These are phyloP conservation scores for Andrena dorsata DNA, from an alignment of 2,888 invertebrate species.

Conservation along the genomic window DNA sequence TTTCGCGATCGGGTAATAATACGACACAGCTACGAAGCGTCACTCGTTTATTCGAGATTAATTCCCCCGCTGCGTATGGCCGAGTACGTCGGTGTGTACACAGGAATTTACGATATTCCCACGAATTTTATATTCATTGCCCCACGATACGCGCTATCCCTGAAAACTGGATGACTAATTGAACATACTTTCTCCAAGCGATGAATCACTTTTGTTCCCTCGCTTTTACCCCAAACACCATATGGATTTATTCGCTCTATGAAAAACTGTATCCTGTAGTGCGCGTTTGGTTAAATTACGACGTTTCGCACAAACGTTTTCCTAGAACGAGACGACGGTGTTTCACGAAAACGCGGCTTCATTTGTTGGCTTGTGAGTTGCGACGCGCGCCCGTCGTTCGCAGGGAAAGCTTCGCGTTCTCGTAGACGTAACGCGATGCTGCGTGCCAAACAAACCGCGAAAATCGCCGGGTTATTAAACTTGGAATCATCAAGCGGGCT, in stretches of 20 bases:
- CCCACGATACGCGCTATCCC: background rate
- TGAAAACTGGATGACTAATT: background rate
- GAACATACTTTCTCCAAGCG: background rate
- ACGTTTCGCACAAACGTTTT: background rate
- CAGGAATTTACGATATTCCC: slow-evolving; percentile 8
- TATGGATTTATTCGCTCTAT: slow-evolving; percentile 16
- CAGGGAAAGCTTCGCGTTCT: slow-evolving; percentile 39
- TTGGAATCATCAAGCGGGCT: slow-evolving; percentile 55
- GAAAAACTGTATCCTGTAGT: background rate
- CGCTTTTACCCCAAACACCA: background rate
- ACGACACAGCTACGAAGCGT: background rate
- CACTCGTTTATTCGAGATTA: slow-evolving; percentile 23
- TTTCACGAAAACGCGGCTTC: background rate
- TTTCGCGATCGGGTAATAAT: slow-evolving; percentile 3
- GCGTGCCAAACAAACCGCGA: slow-evolving; percentile 58
- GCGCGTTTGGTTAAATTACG: background rate
- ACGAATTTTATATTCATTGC: background rate
- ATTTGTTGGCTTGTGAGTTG: background rate
- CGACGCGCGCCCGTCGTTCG: slow-evolving; percentile 40
- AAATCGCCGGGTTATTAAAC: slow-evolving; percentile 64
- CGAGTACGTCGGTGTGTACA: background rate
- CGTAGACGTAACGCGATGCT: slow-evolving; percentile 28
- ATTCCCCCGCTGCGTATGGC: background rate
- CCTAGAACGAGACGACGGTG: background rate
- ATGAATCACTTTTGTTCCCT: background rate